Evolutionary conservation across 2,797 vertebrate species (phyloP).

Genomic region (Intellagama lesueurii): DNA sequence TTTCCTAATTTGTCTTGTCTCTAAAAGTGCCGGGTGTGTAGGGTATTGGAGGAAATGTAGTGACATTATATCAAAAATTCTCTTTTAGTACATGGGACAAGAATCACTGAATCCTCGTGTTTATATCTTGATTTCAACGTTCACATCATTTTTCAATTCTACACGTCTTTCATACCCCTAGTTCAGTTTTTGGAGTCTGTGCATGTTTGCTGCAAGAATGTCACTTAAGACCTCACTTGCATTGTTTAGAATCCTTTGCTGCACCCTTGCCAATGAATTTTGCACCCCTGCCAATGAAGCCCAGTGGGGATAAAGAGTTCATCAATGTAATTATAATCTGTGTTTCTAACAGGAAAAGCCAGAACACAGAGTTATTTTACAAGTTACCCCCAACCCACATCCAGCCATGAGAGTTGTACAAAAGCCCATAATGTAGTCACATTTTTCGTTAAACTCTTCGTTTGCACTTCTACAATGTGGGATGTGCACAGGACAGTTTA

Average conservation of each 20-base stretch:
- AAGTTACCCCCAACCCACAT: too few relatives aligned
- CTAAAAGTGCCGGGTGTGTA: neutral
- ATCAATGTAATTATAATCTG: neutral
- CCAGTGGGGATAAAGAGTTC: neutral
- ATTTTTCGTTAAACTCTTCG: neutral
- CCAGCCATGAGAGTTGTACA: neutral
- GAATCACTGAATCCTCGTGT: neutral
- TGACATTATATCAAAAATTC: neutral
- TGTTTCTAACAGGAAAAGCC: neutral
- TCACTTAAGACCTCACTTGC: neutral
- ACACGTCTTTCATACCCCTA: neutral
- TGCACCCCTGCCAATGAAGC: neutral
- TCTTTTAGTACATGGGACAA: neutral
- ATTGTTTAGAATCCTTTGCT: neutral
- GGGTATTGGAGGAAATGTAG: neutral
- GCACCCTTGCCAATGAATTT: neutral
- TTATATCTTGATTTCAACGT: neutral
- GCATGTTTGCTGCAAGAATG: neutral
- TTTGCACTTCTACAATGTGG: neutral
- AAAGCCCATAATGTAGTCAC: neutral
- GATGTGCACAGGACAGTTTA: neutral
- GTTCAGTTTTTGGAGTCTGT: neutral
- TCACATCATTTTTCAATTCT: too few relatives aligned
- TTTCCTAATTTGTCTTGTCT: neutral
- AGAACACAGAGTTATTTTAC: neutral